Evolutionary conservation across 2,797 vertebrate genomes (phyloP).

Genomic region (Arvicola amphibius): DNA sequence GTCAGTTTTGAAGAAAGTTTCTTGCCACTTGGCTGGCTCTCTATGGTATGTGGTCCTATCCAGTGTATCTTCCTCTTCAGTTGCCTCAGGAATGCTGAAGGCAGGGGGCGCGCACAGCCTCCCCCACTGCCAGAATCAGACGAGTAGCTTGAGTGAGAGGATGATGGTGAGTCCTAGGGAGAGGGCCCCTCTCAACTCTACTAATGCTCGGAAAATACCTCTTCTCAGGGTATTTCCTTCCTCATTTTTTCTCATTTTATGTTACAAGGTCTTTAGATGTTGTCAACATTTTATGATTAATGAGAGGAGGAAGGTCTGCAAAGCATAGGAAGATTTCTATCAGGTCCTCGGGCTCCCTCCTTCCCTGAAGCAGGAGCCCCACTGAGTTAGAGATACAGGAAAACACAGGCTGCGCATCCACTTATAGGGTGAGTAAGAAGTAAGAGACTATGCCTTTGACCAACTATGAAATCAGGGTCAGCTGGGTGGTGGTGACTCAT

Average conservation of each 20-base stretch:
- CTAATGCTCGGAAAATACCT: background rate
- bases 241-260: background rate
- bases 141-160: background rate
- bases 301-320: background rate
- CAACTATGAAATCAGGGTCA: background rate
- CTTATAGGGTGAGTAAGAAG: background rate
- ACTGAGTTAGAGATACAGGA: background rate
- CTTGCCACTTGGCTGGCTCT: background rate
- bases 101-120: background rate
- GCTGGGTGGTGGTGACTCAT: background rate
- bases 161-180: background rate
- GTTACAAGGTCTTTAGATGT: slow-evolving; percentile 21
- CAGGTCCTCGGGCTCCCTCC: background rate
- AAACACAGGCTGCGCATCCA: background rate
- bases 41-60: background rate
- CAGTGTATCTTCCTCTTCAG: background rate
- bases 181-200: background rate
- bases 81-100: background rate
- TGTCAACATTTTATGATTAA: background rate
- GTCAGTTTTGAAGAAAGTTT: background rate
- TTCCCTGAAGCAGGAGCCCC: background rate
- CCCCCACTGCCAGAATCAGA: background rate
- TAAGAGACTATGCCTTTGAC: background rate
- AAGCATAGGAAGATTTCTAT: background rate
- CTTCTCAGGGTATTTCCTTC: background rate